Base-by-base conservation (phyloP, 2,888 invertebrate species). In the Gibbula magus region DNA sequence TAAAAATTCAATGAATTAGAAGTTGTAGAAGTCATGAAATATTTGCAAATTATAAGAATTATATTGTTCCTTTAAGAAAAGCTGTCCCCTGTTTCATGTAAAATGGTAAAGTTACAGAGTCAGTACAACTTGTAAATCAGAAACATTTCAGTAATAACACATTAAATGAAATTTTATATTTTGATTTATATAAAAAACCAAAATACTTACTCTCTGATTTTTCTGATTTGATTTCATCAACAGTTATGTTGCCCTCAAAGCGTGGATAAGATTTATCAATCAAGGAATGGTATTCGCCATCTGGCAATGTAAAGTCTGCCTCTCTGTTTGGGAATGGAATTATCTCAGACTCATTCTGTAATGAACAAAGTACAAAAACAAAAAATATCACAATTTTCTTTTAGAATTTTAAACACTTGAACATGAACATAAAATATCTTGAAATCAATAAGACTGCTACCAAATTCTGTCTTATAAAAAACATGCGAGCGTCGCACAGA, bases 291-390 rank as follows among this genome's bases (percentile, higher is more conserved):
- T 86, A 88, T 2, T 89, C 89, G 13, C 35, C 81, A 18, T 86
- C 86, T 52, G 88, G 89, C 20, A 91, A 82, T 8, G 74, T 39
- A 83, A 92, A 91, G 22, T 90, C 90, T 32, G 80, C 52, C 74
- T 85, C 85, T 79, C 89, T 90, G 84, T 91, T 91, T n/a, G 91
- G 91, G 82, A 91, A 91, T 18, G 91, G 91, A 20, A 90, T 61
- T 32, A 91, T 90, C 80, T 92, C 91, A 53, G 91, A 92, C 79
- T 91, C 91, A 86, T 92, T 91, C 91, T 91, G 87, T 52, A 84
- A 86, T 83, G 52, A 61, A 81, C 85, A 85, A 78, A 70, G 82
- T 79, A 76, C 35, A 25, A 81, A 78, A 56, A 25, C 13, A 54
- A 0, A 35, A 52, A 51, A 35, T 16, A 45, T 35, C 13, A 45